Conservation (phyloP, 2,113 vertebrate species). For the Hystrix brachyura region DNA sequence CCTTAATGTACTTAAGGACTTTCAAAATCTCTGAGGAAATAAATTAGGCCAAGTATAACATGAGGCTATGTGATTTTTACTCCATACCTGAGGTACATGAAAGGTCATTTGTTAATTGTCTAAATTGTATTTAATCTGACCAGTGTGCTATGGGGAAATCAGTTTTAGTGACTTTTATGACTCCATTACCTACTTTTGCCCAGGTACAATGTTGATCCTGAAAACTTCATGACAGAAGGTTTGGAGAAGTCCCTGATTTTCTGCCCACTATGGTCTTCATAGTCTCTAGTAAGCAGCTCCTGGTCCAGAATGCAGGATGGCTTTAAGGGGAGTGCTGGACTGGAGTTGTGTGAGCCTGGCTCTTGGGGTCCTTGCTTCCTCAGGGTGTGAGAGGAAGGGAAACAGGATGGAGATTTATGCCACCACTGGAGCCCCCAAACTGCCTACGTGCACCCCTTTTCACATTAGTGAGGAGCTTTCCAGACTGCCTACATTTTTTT, state of each 20-base stretch:
- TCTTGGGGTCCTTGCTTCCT: not conserved
- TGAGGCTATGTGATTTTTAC: not conserved
- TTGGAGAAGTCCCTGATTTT: not conserved
- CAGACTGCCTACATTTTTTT: not conserved
- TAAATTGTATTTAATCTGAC: not conserved
- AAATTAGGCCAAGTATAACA: conserved; percentile 5
- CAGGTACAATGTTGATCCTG: not conserved
- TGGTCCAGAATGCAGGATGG: not conserved
- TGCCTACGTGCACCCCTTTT: not conserved
- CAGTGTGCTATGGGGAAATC: not conserved
- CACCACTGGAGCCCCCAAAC: not conserved
- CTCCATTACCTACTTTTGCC: not conserved
- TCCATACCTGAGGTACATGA: conserved; percentile 7
- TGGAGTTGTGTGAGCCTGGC: not conserved
- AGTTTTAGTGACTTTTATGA: not conserved
- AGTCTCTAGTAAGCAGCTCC: not conserved
- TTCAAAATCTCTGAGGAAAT: conserved; percentile 19
- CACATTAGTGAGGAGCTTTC: not conserved
- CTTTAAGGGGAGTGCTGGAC: not conserved
- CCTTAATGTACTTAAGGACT: not conserved
- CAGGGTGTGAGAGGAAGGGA: too few species aligned
- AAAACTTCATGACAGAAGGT: not conserved
- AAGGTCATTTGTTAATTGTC: conserved; percentile 17
- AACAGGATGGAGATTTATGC: not conserved
- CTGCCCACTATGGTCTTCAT: not conserved